These are phyloP conservation scores for Thinocorus orbignyianus DNA, from an alignment of 2,113 vertebrate genomes.

Conservation along the genomic window DNA sequence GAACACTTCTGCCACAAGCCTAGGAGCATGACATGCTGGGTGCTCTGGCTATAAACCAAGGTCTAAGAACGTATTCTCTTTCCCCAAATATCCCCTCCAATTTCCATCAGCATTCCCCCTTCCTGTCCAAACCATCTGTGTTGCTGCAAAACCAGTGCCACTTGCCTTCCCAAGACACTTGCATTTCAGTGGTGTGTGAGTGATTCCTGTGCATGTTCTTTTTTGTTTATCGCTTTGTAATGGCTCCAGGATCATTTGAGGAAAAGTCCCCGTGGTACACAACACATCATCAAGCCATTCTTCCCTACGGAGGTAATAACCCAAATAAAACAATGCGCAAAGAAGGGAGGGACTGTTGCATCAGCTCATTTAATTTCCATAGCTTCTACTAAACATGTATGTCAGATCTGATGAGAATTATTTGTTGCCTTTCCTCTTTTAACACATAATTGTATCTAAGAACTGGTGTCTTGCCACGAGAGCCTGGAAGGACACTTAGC, in stretches of 20 bases:
- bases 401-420: not conserved
- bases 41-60: not conserved
- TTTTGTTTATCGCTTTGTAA: not conserved
- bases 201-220: not conserved
- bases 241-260: not conserved
- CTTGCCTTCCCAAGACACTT: not conserved
- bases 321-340: not conserved
- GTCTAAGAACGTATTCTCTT: not conserved
- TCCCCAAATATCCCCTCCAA: not conserved
- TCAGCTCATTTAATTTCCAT: not conserved
- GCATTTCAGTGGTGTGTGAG: not conserved
- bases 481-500: not conserved
- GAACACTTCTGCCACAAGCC: not conserved
- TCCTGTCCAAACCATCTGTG: not conserved
- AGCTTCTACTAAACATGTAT: not conserved
- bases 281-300: not conserved
- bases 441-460: not conserved
- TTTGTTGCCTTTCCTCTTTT: not conserved
- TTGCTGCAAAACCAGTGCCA: not conserved
- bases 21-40: conserved; percentile 9
- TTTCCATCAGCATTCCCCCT: not conserved
- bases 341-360: not conserved
- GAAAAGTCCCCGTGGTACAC: not conserved
- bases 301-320: not conserved
- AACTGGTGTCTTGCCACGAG: not conserved